phyloP scores from a whole-genome alignment of 2,888 invertebrate species.

The Caenorhabditis imperialis region DNA sequence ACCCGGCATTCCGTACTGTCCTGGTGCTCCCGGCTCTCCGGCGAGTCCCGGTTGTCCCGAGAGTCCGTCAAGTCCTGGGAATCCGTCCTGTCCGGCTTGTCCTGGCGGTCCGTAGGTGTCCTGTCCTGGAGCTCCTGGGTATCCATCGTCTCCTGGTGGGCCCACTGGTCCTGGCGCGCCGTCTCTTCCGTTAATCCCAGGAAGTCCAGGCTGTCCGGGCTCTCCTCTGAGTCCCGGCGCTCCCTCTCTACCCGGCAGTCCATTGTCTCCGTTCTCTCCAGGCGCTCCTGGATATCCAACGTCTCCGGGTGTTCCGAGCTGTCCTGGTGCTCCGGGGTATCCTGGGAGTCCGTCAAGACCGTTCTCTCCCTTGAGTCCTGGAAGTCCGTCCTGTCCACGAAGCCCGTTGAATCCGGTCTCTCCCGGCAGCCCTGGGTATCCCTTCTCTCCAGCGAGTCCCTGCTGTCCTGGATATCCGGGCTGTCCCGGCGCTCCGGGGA shows the following conservation, averaged over 20 bases:
- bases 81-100: slow-evolving; percentile 64
- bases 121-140: slow-evolving; percentile 77
- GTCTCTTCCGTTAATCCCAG: slow-evolving; percentile 71
- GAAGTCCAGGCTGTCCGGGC: slow-evolving; percentile 63
- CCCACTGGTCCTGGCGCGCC: slow-evolving; percentile 76
- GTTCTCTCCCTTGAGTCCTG: slow-evolving; percentile 71
- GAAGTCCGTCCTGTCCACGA: slow-evolving; percentile 62
- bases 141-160: slow-evolving; percentile 73
- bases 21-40: slow-evolving; percentile 73
- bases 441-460: slow-evolving; percentile 72
- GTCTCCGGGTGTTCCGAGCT: slow-evolving; percentile 57
- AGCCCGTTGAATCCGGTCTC: slow-evolving; percentile 63
- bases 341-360: slow-evolving; percentile 73
- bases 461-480: slow-evolving; percentile 67
- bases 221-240: slow-evolving; percentile 71
- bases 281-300: slow-evolving; percentile 64
- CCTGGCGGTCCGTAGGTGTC: slow-evolving; percentile 68
- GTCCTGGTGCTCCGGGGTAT: slow-evolving; percentile 69
- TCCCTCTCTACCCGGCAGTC: slow-evolving; percentile 70
- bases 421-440: slow-evolving; percentile 69
- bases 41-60: slow-evolving; percentile 70
- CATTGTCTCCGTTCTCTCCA: slow-evolving; percentile 71
- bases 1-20: slow-evolving; percentile 63
- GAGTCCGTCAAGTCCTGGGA: slow-evolving; percentile 67
- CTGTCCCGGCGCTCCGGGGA: slow-evolving; percentile 63